These are phyloP conservation scores for Hedya salicella DNA, from an alignment of 2,888 invertebrate species.

Conservation along the genomic window DNA sequence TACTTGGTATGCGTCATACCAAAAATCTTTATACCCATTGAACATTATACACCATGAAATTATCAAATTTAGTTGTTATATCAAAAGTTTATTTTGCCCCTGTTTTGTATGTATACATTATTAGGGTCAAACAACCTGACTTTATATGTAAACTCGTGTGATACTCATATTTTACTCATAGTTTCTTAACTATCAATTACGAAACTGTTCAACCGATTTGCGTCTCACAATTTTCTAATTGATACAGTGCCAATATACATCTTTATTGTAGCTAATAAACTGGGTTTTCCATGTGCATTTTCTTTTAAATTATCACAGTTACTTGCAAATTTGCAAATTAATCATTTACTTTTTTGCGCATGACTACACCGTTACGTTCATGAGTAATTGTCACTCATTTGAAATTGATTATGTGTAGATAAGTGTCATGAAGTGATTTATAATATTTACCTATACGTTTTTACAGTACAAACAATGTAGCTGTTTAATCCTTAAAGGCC, in stretches of 20 bases:
- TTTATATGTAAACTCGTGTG: too few relatives aligned
- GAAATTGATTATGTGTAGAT: conserved; percentile 18
- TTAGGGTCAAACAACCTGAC: too few relatives aligned
- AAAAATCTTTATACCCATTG: too few relatives aligned
- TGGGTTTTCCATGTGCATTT: conserved; percentile 5
- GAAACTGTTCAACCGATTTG: too few relatives aligned
- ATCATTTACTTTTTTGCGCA: conserved; percentile 14
- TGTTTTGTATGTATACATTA: too few relatives aligned
- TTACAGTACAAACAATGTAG: conserved; percentile 3
- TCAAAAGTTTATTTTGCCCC: too few relatives aligned
- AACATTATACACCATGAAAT: too few relatives aligned
- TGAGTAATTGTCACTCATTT: conserved; percentile 9
- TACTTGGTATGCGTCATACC: too few relatives aligned
- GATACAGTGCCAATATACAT: background rate
- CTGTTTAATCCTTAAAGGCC: background rate
- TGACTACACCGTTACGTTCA: conserved; percentile 17
- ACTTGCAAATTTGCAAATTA: conserved; percentile 15
- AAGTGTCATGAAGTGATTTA: conserved; percentile 14
- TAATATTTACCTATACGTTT: background rate
- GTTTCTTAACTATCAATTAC: too few relatives aligned
- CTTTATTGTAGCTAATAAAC: background rate
- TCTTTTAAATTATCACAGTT: background rate
- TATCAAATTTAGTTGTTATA: too few relatives aligned
- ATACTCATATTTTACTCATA: too few relatives aligned
- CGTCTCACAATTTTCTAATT: background rate